Conservation (phyloP, 2,888 invertebrate species). For the Torymus tubicola region DNA sequence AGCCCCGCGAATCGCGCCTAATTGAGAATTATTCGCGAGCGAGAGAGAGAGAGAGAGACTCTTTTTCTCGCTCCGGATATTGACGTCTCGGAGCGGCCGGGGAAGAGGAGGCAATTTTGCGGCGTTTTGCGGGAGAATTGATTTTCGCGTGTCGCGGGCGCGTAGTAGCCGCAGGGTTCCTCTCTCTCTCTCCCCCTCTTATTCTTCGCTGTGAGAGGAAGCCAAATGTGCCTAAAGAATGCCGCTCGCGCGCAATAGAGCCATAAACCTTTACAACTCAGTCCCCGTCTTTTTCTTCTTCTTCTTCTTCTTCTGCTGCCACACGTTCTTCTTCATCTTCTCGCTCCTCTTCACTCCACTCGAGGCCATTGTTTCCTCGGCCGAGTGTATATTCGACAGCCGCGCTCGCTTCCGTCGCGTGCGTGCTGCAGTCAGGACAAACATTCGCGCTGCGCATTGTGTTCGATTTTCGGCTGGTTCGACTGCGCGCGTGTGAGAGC, state of each 20-base stretch:
- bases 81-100: neutral
- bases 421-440: too few species aligned
- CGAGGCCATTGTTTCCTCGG: too few species aligned
- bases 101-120: neutral
- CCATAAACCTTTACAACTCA: conserved; percentile 30
- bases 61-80: conserved; percentile 16
- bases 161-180: conserved; percentile 3
- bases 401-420: too few species aligned
- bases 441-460: too few species aligned
- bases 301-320: too few species aligned
- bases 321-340: too few species aligned
- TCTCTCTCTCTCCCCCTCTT: neutral
- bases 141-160: conserved; percentile 24
- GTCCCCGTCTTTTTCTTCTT: too few species aligned
- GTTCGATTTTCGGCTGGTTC: too few species aligned
- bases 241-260: conserved; percentile 36
- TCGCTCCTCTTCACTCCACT: too few species aligned
- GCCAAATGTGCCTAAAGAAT: neutral
- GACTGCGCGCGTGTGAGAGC: too few species aligned
- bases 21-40: conserved; percentile 75
- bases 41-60: conserved; percentile 42
- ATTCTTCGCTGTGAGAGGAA: neutral
- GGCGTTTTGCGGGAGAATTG: neutral
- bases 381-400: too few species aligned
- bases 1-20: conserved; percentile 71